Evolutionary conservation across 1,140 invertebrate genomes (phyloP).

Genomic region (Heterodera schachtii): DNA sequence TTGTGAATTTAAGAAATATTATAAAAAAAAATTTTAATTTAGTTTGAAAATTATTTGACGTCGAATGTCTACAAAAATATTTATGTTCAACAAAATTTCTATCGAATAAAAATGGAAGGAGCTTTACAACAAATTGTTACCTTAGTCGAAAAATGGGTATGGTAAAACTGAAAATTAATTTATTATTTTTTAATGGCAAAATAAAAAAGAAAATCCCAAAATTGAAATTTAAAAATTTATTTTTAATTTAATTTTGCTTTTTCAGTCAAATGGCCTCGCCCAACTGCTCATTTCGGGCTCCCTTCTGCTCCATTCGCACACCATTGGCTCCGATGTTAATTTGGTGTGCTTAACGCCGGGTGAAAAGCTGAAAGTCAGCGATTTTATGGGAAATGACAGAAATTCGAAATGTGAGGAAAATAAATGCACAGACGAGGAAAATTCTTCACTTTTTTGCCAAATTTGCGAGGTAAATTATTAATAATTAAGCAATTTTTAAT

Average conservation of each 20-base stretch:
- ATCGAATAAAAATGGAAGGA: neutral
- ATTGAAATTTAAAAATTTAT: conserved; percentile 3
- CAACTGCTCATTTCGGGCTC: conserved; percentile 21
- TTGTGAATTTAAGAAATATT: no score
- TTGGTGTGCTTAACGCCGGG: neutral
- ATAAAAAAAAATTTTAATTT: no score
- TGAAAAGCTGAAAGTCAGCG: neutral
- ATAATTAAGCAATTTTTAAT: neutral
- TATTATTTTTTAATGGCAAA: no score
- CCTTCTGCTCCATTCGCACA: conserved; percentile 10
- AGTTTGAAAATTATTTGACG: neutral
- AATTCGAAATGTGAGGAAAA: neutral
- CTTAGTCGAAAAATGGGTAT: conserved; percentile 21
- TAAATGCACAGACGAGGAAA: neutral
- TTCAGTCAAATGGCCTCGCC: neutral
- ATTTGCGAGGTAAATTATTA: neutral
- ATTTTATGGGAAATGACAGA: neutral
- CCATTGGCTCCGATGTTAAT: conserved; percentile 23
- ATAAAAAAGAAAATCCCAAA: no score
- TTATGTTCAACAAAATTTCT: neutral
- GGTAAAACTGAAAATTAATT: neutral
- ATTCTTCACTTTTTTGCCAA: neutral
- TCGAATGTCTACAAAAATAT: conserved; percentile 6
- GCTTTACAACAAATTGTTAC: conserved; percentile 1
- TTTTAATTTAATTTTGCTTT: neutral